Evolutionary conservation across 2,113 vertebrate genomes (phyloP).

Genomic region (Pteruthius melanotis): DNA sequence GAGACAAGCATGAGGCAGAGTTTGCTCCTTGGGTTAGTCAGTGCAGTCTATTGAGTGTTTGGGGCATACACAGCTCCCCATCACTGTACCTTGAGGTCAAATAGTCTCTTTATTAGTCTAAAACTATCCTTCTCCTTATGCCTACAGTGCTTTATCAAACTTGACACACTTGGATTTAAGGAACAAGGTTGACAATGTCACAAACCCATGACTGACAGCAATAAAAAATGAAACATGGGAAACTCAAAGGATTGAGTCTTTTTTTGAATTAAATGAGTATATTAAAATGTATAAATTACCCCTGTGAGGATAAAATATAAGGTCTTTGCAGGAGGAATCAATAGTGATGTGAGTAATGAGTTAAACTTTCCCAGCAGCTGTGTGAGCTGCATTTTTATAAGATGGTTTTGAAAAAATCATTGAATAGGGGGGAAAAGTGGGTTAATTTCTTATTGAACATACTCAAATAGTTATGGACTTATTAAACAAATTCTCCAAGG

Average conservation of each 20-base stretch:
- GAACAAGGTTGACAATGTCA: background rate
- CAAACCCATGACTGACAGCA: background rate
- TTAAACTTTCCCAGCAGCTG: background rate
- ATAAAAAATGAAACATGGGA: background rate
- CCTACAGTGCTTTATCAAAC: background rate
- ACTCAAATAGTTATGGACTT: background rate
- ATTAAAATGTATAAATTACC: slow-evolving; percentile 17
- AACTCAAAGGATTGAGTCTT: background rate
- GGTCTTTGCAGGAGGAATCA: background rate
- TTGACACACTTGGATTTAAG: background rate
- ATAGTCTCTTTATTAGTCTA: background rate
- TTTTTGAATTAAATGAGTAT: background rate
- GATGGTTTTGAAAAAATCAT: background rate
- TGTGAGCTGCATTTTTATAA: slow-evolving; percentile 12
- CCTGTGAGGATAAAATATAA: background rate
- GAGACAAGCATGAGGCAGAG: background rate
- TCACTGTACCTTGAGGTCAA: background rate
- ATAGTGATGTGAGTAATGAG: background rate
- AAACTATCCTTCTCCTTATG: background rate
- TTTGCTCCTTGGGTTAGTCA: background rate
- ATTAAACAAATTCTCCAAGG: background rate
- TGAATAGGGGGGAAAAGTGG: background rate
- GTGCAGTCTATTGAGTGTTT: background rate
- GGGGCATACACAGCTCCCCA: background rate
- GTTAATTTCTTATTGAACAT: background rate